Evolutionary conservation across 2,797 vertebrate species (phyloP).

Genomic region (Sciaenops ocellatus): DNA sequence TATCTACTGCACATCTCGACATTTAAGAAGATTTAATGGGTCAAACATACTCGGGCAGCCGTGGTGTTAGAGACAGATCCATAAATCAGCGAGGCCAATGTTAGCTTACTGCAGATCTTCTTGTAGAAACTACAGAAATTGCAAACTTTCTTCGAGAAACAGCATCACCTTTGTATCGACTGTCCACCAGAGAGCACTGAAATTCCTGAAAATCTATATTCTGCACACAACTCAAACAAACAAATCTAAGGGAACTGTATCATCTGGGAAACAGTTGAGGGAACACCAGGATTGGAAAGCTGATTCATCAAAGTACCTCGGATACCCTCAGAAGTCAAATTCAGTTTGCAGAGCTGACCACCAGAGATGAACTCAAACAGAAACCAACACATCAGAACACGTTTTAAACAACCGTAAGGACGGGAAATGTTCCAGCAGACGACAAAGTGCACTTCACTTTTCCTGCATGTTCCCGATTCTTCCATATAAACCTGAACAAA

Average conservation of each 20-base stretch:
- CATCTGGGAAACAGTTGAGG: too few species aligned
- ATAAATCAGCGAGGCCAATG: too few species aligned
- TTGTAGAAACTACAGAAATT: too few species aligned
- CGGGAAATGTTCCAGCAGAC: background rate
- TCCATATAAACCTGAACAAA: slow-evolving; percentile 19
- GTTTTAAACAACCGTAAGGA: background rate
- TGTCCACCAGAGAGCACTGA: too few species aligned
- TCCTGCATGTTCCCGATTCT: background rate
- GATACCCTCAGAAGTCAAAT: background rate
- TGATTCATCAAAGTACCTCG: background rate
- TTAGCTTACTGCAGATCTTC: background rate
- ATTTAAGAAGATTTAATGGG: background rate
- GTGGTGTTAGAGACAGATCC: background rate
- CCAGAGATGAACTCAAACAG: background rate
- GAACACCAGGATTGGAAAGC: background rate
- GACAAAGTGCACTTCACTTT: background rate
- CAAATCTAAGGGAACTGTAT: too few species aligned
- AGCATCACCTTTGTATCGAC: too few species aligned
- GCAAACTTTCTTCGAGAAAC: too few species aligned
- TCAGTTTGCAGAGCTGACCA: background rate
- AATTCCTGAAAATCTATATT: too few species aligned
- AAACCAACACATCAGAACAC: background rate
- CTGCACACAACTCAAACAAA: too few species aligned
- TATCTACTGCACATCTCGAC: too few species aligned
- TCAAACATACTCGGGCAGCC: background rate